Base-by-base conservation (phyloP, 2,113 vertebrate genomes). In the Electrona antarctica region DNA sequence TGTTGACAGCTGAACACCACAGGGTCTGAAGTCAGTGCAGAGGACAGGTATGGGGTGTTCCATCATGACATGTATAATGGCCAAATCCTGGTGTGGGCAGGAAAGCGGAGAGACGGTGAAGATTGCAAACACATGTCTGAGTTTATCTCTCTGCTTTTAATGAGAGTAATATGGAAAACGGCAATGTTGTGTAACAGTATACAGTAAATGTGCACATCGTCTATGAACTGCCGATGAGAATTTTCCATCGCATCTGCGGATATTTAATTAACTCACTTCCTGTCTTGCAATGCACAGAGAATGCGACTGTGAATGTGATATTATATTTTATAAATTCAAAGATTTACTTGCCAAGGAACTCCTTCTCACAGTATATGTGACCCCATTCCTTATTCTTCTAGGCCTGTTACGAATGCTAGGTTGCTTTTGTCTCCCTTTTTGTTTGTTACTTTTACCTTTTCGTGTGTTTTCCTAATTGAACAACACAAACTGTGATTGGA, bases 71-170 rank as follows among this genome's bases (percentile, higher is more conserved):
- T 73, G 65, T 76, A 62, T 81, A 87, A 77, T 75, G 67, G 67
- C 67, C 67, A 72, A 83, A 77, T 46, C 73, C 68, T 49, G 64
- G 58, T 51, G 60, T 60, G 33, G 33, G 70, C 64, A 83, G 81
- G 79, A 89, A 90, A 86, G 83, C 66, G 67, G 28, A 77, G 78
- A 82, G 77, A 86, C 71, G 13, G 74, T 29, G 49, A 55, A 79
- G 73, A 90, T 91, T 87, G 71, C 73, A 78, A 89, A 83, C 86
- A 91, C 81, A 87, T 90, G 88, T 74, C 65, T 14, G 13, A 75
- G 77, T 86, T 83, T 83, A 87, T 89, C 84, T 83, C 66, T 59
- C 67, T 62, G 12, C 50, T 71, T 83, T 76, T 80, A 91, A 87
- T 83, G 80, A 80, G 66, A 57, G 62, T 81, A 82, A 87, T 83